phyloP scores from a whole-genome alignment of 2,113 vertebrate species.

The Echinops telfairi region DNA sequence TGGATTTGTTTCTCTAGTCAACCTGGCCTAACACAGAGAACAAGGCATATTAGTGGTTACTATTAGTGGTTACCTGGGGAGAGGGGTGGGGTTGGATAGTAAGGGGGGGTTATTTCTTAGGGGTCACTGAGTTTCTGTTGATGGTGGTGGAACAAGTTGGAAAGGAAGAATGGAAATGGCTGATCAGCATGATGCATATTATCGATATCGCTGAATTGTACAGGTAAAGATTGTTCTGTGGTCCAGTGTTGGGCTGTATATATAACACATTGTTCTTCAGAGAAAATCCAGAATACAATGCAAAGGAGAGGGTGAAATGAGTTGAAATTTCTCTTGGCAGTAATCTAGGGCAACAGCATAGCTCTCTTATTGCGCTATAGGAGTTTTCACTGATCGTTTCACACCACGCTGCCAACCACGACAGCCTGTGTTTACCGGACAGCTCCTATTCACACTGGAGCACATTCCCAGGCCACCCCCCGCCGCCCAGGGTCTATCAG shows the following conservation, averaged over 20 bases:
- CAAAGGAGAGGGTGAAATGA: conserved; percentile 53
- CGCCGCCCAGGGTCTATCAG: neutral
- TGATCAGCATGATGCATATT: neutral
- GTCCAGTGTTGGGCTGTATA: neutral
- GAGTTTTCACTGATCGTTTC: conserved; percentile 46
- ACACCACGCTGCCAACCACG: conserved; percentile 45
- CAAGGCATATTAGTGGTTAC: neutral
- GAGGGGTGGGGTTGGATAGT: neutral
- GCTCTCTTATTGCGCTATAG: neutral
- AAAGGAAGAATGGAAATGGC: neutral
- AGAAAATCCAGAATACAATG: conserved; percentile 1
- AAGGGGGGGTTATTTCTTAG: neutral
- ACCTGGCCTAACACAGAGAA: neutral
- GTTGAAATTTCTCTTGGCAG: conserved; percentile 67
- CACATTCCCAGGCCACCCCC: neutral
- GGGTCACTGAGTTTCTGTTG: neutral
- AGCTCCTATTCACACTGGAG: conserved; percentile 3
- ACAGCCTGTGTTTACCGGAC: conserved; percentile 39
- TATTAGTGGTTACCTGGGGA: neutral
- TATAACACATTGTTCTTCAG: neutral
- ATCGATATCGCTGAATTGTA: neutral
- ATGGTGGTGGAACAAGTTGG: neutral
- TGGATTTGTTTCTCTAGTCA: too few species aligned
- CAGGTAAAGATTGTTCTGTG: neutral
- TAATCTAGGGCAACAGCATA: conserved; percentile 37